Evolutionary conservation across 2,113 vertebrate species (phyloP).

Genomic region (Albula glossodonta): DNA sequence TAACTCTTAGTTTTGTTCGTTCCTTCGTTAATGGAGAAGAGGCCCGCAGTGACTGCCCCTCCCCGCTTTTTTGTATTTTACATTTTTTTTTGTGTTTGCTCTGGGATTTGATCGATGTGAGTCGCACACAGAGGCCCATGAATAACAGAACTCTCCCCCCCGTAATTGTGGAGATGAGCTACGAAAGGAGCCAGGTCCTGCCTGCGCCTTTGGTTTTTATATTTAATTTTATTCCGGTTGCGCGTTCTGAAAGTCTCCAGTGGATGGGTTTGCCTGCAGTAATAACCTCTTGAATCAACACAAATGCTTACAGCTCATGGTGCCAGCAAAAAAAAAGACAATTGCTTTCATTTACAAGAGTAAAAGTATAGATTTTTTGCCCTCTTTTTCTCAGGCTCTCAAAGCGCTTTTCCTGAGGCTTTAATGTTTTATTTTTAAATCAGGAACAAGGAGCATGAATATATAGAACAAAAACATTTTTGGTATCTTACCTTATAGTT

Average conservation of each 20-base stretch:
- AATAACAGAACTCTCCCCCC: constrained; percentile 39
- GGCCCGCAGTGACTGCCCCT: constrained; percentile 36
- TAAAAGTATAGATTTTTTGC: constrained; percentile 55
- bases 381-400: constrained; percentile 40
- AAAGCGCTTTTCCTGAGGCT: constrained; percentile 44
- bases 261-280: constrained; percentile 43
- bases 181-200: constrained; percentile 27
- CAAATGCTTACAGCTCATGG: constrained; percentile 47
- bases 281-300: constrained; percentile 62
- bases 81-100: constrained; percentile 17
- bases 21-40: constrained; percentile 12
- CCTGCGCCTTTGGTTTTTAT: constrained; percentile 34
- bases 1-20: constrained; percentile 50
- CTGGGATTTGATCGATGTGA: constrained; percentile 58
- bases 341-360: constrained; percentile 63
- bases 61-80: not conserved
- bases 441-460: constrained; percentile 44
- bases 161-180: constrained; percentile 37
- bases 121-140: constrained; percentile 33
- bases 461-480: constrained; percentile 8
- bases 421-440: constrained; percentile 10
- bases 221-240: constrained; percentile 40
- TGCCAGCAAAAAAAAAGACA: constrained; percentile 44
- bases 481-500: not conserved
- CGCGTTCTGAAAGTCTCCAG: constrained; percentile 38